Conservation (phyloP, 1,140 invertebrate species). For the Cydia strobilella region DNA sequence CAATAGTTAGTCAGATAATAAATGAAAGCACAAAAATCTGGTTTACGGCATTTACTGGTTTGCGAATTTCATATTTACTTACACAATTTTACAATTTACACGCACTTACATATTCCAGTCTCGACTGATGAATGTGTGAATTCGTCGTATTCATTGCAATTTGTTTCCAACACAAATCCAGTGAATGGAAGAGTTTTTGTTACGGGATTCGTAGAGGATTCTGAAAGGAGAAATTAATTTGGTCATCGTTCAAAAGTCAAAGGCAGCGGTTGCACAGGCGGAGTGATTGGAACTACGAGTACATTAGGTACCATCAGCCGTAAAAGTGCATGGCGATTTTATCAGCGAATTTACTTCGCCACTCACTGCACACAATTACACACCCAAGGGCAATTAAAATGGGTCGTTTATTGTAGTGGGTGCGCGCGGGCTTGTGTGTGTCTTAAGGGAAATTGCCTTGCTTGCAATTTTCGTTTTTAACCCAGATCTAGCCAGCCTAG, state of each 20-base stretch:
- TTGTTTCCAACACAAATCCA: background rate
- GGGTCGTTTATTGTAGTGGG: too few species aligned
- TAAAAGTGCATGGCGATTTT: too few species aligned
- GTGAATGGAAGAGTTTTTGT: background rate
- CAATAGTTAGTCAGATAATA: background rate
- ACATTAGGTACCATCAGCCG: too few species aligned
- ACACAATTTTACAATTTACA: conserved; percentile 3
- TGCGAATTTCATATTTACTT: conserved; percentile 11
- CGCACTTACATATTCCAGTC: conserved; percentile 3
- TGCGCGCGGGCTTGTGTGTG: too few species aligned
- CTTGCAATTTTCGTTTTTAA: too few species aligned
- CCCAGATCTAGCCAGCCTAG: too few species aligned
- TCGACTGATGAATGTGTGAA: background rate
- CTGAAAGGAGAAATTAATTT: conserved; percentile 6
- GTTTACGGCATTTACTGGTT: background rate
- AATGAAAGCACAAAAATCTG: background rate
- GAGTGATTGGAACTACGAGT: too few species aligned
- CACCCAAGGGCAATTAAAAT: too few species aligned
- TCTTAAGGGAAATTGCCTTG: too few species aligned
- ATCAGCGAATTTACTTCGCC: too few species aligned
- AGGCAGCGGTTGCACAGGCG: too few species aligned
- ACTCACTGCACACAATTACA: too few species aligned
- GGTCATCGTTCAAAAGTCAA: background rate
- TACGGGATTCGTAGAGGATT: background rate
- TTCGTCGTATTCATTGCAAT: background rate